Base-by-base conservation (phyloP, 37 sponge, comb jelly and placozoan species). In the Theonella swinhoei region DNA sequence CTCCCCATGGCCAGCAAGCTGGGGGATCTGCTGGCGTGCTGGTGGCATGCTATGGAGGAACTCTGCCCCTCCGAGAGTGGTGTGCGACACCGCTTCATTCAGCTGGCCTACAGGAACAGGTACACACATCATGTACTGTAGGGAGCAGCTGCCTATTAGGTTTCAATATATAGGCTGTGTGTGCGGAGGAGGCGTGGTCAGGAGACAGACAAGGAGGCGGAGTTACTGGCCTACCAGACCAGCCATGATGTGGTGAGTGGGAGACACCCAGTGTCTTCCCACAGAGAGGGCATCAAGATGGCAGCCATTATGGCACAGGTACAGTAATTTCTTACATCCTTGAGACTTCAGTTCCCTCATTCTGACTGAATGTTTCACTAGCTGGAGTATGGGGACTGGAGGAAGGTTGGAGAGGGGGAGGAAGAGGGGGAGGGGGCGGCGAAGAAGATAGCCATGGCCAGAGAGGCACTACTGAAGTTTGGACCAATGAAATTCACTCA, bases 221-320 rank as follows among this genome's bases (percentile, higher is more conserved):
- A 76, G 8, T 41, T 88, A 1, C 62, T 82, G n/a, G 89, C 83
- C 42, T 78, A 88, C 68, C 89, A 88, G 78, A 73, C 77, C 34
- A 82, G 78, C 69, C 76, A 40, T 11, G 65, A 77, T 20, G 66
- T 88, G 2, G 63, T 77, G 43, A 77, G 64, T 40, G 83, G 77
- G 26, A 25, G 54, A 4, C 70, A 88, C 64, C 72, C 47, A 22
- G 78, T 88, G 34, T 2, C 77, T 19, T 63, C 47, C 2, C 32
- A 32, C 0, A 77, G 81, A 24, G n/a, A 69, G 8, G 83, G 54
- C 28, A 25, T 82, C 30, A 30, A 34, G 22, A 70, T 88, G 78
- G 78, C 89, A 3, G 89, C 89, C 59, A 77, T 75, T 25, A 76
- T 88, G 89, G 41, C 83, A 32, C 83, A 88, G 82, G 80, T 79